phyloP scores from a whole-genome alignment of 2,113 vertebrate species.

The Mohoua ochrocephala region DNA sequence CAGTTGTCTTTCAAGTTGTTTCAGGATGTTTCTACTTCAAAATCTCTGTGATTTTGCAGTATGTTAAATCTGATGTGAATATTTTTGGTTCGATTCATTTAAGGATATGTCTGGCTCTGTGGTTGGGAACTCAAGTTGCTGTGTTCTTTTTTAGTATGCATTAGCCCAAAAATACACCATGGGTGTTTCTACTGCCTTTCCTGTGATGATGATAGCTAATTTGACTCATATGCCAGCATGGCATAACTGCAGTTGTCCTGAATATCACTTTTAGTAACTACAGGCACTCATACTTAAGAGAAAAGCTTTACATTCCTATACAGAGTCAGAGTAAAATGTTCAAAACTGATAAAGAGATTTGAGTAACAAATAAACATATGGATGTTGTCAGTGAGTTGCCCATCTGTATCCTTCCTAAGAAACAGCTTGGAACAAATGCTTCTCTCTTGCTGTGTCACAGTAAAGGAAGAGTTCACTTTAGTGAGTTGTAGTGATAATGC shows the following conservation, averaged over 20 bases:
- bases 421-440: neutral
- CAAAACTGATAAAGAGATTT: neutral
- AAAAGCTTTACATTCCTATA: neutral
- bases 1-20: neutral
- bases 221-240: neutral
- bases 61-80: neutral
- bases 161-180: neutral
- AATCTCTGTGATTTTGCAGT: neutral
- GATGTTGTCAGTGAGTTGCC: neutral
- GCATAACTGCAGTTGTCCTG: neutral
- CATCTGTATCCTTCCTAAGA: neutral
- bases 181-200: neutral
- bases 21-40: neutral
- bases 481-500: neutral
- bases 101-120: neutral
- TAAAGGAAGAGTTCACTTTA: neutral
- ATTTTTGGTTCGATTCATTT: neutral
- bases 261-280: neutral
- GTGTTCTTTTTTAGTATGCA: neutral
- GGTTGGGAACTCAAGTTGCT: neutral
- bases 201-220: neutral
- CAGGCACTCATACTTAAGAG: neutral
- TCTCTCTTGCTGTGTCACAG: neutral
- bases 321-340: neutral
- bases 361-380: neutral